Percentiles rank a stretch among this genome's conserved stretches.
These are phyloP conservation scores for Cotesia congregata DNA, from an alignment of 2,888 invertebrate genomes.

Conservation along the genomic window DNA sequence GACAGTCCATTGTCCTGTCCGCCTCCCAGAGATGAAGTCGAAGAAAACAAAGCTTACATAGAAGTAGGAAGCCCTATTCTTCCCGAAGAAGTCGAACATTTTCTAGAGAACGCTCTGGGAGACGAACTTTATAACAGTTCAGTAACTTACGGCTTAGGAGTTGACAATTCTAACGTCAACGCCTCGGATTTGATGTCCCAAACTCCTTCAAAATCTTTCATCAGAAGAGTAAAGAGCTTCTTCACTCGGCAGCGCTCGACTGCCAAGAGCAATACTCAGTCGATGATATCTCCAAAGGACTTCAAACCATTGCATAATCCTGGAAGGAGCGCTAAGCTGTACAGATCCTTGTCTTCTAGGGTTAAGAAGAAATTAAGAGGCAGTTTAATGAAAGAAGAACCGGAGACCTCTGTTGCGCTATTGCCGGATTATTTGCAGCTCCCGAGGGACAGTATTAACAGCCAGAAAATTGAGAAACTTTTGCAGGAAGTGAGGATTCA, in stretches of 20 bases:
- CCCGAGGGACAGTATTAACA: conserved; percentile 15
- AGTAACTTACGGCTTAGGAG: conserved; percentile 42
- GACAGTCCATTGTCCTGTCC: conserved; percentile 28
- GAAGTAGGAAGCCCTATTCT: neutral
- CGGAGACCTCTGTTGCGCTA: neutral
- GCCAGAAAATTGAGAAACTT: conserved; percentile 51
- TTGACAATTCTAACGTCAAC: conserved; percentile 38
- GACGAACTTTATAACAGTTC: conserved; percentile 52
- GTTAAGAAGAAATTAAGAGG: neutral
- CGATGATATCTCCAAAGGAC: neutral
- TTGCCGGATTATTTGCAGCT: neutral
- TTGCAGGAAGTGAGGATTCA: conserved; percentile 54
- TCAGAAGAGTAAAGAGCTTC: conserved; percentile 46
- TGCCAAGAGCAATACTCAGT: neutral
- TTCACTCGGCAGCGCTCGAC: conserved; percentile 9
- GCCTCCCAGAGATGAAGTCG: neutral
- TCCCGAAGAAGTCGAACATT: conserved; percentile 52
- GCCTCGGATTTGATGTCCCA: neutral
- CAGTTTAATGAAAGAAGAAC: neutral
- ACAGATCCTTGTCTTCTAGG: neutral
- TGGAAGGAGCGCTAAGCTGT: neutral
- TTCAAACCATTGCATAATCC: neutral
- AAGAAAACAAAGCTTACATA: neutral
- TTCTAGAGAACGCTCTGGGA: conserved; percentile 55
- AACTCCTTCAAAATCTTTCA: conserved; percentile 13